Evolutionary conservation across 2,888 invertebrate genomes (phyloP).

Genomic region (Tenthredo livida): DNA sequence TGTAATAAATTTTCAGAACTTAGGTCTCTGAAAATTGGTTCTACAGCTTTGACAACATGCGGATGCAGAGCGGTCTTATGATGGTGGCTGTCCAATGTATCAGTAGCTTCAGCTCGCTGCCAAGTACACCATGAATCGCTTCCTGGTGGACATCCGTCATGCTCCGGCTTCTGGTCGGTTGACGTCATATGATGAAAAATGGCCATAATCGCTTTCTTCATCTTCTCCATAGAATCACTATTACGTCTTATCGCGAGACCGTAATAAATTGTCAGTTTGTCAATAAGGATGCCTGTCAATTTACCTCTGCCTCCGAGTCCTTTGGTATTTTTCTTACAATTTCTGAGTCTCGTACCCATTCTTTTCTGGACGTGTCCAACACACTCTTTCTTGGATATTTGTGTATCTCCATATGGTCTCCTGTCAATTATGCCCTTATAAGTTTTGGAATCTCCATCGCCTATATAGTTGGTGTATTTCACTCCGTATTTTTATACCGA

Average conservation of each 20-base stretch:
- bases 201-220: background rate
- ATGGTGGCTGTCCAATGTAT: background rate
- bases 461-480: no score
- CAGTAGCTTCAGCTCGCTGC: constrained; percentile 55
- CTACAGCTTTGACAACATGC: background rate
- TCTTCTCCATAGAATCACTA: no score
- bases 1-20: background rate
- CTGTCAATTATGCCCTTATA: no score
- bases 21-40: background rate
- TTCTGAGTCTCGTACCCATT: constrained; percentile 53
- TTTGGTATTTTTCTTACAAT: constrained; percentile 44
- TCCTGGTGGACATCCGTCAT: constrained; percentile 59
- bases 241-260: background rate
- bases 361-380: constrained; percentile 8
- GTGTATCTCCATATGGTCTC: constrained; percentile 32
- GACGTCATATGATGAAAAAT: constrained; percentile 47
- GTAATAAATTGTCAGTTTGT: constrained; percentile 12
- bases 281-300: background rate
- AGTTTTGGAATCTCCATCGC: no score
- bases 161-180: constrained; percentile 62
- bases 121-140: constrained; percentile 61
- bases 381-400: constrained; percentile 42
- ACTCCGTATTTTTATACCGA: no score
- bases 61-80: background rate
- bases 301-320: background rate